phyloP scores from a whole-genome alignment of 2,888 invertebrate species.

The Epinotia nisella region DNA sequence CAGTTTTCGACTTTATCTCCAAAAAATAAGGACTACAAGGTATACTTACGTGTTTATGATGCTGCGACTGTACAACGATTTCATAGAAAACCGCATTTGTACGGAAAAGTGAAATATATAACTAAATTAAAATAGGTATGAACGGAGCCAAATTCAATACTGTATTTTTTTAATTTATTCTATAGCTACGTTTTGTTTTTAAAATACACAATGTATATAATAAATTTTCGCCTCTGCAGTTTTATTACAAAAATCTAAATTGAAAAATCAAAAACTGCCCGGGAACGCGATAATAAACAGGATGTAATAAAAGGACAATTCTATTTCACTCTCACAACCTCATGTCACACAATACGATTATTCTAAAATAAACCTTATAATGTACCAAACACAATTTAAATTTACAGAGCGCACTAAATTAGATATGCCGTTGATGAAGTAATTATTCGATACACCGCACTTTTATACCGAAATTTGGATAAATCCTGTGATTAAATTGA shows the following conservation, averaged over 20 bases:
- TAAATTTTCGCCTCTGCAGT: background rate
- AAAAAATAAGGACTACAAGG: too few relatives aligned
- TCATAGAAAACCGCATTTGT: too few relatives aligned
- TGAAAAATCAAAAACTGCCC: background rate
- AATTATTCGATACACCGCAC: background rate
- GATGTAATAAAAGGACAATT: constrained; percentile 3
- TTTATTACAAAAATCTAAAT: background rate
- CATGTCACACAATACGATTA: background rate
- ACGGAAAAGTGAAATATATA: too few relatives aligned
- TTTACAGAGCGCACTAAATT: background rate
- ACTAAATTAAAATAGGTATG: too few relatives aligned
- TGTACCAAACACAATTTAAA: background rate
- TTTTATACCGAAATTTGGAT: constrained; percentile 32
- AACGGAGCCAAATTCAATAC: too few relatives aligned
- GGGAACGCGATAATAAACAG: constrained; percentile 19
- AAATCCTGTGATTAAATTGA: constrained; percentile 34
- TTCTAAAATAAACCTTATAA: background rate
- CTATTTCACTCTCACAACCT: background rate
- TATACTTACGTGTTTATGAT: too few relatives aligned
- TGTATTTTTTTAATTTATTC: too few relatives aligned
- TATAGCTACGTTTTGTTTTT: background rate
- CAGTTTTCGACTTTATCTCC: too few relatives aligned
- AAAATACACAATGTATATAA: too few relatives aligned
- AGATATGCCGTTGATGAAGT: background rate
- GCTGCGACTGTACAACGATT: too few relatives aligned